Evolutionary conservation across 2,888 invertebrate species (phyloP).

Genomic region (Apantesis nais): DNA sequence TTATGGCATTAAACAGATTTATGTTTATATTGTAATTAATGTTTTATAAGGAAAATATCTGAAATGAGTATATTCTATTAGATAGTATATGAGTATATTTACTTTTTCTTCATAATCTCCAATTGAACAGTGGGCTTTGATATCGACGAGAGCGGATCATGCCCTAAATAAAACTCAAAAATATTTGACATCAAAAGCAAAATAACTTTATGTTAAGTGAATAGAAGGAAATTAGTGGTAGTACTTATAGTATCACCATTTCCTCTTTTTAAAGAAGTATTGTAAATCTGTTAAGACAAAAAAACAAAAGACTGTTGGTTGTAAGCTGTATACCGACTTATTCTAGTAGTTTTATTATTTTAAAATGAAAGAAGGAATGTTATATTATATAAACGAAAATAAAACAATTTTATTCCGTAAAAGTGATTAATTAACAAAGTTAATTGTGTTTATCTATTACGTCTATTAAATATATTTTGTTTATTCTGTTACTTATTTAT

Average conservation of each 20-base stretch:
- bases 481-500: no score
- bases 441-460: no score
- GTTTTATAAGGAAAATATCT: not conserved
- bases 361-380: not conserved
- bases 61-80: not conserved
- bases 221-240: not conserved
- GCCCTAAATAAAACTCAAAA: not conserved
- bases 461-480: no score
- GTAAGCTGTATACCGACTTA: not conserved
- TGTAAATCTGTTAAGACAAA: not conserved
- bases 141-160: not conserved
- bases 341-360: not conserved
- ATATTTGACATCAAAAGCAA: not conserved
- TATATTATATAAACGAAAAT: no score
- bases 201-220: not conserved
- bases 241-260: not conserved
- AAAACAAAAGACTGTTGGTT: not conserved
- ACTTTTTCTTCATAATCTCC: not conserved
- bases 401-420: no score
- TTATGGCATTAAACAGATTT: slow-evolving; percentile 11
- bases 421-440: no score
- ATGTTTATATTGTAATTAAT: slow-evolving; percentile 10
- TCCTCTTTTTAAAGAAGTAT: not conserved
- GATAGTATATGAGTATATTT: no score
- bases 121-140: not conserved